A percentile compares a stretch with the other conserved stretches of the same genome.
These are phyloP conservation scores for Tylochromis polylepis DNA, from an alignment of 2,113 vertebrate species.

Conservation along the genomic window DNA sequence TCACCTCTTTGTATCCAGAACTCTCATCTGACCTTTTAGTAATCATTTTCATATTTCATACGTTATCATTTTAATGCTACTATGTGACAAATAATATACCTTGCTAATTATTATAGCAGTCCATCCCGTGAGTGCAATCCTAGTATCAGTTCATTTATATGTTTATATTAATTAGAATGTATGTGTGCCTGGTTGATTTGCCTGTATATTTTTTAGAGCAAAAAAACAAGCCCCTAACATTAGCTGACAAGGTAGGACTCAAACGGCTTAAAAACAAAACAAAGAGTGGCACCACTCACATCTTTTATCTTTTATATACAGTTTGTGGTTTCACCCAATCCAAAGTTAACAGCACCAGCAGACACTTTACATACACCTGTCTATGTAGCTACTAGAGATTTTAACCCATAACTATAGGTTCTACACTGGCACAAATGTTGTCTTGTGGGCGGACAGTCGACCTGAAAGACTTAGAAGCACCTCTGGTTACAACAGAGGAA, in stretches of 20 bases:
- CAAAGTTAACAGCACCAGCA: not conserved
- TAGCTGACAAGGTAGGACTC: not conserved
- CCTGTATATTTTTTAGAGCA: not conserved
- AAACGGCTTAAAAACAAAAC: not conserved
- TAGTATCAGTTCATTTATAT: not conserved
- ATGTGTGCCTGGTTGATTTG: not conserved
- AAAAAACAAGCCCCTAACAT: not conserved
- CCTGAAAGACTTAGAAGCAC: not conserved
- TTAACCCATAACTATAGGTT: not conserved
- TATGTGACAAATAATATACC: not conserved
- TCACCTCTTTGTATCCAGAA: not conserved
- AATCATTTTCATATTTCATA: not conserved
- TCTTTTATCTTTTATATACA: not conserved
- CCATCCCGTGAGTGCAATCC: not conserved
- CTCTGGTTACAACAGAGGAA: not conserved
- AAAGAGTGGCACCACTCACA: not conserved
- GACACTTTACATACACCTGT: not conserved
- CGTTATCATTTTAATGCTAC: not conserved
- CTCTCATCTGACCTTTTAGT: not conserved
- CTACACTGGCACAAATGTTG: not conserved
- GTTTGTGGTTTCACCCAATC: not conserved
- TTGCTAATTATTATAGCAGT: not conserved
- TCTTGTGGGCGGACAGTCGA: not conserved
- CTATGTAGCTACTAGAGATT: not conserved
- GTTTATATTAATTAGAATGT: not conserved